phyloP scores from a whole-genome alignment of 2,797 vertebrate species.

The Sebastes steindachneri region DNA sequence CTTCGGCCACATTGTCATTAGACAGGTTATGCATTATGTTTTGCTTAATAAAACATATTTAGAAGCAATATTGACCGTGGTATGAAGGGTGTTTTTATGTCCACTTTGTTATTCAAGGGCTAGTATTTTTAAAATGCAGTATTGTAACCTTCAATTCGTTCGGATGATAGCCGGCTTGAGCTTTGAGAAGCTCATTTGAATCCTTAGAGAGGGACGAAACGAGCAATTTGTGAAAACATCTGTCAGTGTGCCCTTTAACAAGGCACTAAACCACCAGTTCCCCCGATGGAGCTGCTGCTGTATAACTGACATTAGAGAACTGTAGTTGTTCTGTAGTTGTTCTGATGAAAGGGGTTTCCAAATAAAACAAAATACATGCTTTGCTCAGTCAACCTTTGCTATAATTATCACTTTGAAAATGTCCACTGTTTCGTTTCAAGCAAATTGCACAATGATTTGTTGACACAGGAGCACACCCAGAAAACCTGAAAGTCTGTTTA shows the following conservation, averaged over 20 bases:
- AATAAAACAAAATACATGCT: neutral
- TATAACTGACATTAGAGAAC: neutral
- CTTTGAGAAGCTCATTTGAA: neutral
- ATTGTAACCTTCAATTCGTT: neutral
- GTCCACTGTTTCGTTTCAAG: slow-evolving; percentile 17
- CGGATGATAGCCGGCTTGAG: neutral
- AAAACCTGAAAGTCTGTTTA: neutral
- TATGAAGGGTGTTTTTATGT: slow-evolving; percentile 24
- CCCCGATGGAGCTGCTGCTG: neutral
- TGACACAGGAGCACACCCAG: slow-evolving; percentile 18
- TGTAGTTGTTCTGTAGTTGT: neutral
- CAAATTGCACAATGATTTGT: slow-evolving; percentile 19
- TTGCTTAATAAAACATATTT: slow-evolving; percentile 85
- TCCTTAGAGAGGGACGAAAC: neutral
- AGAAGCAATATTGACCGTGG: slow-evolving; percentile 34
- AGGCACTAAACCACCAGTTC: neutral
- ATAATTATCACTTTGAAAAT: slow-evolving; percentile 33
- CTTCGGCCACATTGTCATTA: slow-evolving; percentile 41
- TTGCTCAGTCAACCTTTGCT: slow-evolving; percentile 4
- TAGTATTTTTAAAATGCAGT: slow-evolving; percentile 5
- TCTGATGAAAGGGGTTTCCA: neutral
- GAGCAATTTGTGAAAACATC: neutral
- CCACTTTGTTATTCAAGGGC: neutral
- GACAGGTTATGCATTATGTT: slow-evolving; percentile 65
- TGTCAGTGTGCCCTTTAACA: neutral